Evolutionary conservation across 1,140 invertebrate species (phyloP).

Genomic region (Euwallacea similis): DNA sequence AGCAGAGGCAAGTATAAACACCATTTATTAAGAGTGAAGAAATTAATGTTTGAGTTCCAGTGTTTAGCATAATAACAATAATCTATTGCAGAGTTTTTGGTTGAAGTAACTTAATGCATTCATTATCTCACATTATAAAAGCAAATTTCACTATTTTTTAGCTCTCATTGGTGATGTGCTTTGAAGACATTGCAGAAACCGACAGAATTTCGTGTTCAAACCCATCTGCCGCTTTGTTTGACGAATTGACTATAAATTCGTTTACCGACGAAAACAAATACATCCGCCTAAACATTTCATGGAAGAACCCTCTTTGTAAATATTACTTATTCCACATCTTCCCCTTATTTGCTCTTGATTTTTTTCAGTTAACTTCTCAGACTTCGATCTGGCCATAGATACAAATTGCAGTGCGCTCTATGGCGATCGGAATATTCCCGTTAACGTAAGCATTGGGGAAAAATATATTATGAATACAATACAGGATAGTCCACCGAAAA

Average conservation of each 20-base stretch:
- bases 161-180: too few relatives aligned
- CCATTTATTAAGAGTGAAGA: too few relatives aligned
- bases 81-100: too few relatives aligned
- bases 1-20: too few relatives aligned
- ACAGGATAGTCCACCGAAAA: too few relatives aligned
- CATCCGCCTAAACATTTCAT: constrained; percentile 32
- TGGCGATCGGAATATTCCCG: constrained; percentile 13
- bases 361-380: constrained; percentile 21
- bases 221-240: background rate
- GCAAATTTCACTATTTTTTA: too few relatives aligned
- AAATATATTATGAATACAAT: too few relatives aligned
- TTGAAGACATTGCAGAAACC: background rate
- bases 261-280: constrained; percentile 28
- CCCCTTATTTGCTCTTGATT: background rate
- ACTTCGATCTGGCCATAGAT: constrained; percentile 18
- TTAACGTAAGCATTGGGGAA: constrained; percentile 8
- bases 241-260: constrained; percentile 3
- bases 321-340: background rate
- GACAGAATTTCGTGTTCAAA: background rate
- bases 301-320: constrained; percentile 20
- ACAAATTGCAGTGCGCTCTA: constrained; percentile 28
- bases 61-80: too few relatives aligned
- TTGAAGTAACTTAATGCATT: too few relatives aligned
- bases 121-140: too few relatives aligned
- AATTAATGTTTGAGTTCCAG: too few relatives aligned